Base-by-base conservation (phyloP, 2,888 invertebrate genomes). In the Tiphia femorata region DNA sequence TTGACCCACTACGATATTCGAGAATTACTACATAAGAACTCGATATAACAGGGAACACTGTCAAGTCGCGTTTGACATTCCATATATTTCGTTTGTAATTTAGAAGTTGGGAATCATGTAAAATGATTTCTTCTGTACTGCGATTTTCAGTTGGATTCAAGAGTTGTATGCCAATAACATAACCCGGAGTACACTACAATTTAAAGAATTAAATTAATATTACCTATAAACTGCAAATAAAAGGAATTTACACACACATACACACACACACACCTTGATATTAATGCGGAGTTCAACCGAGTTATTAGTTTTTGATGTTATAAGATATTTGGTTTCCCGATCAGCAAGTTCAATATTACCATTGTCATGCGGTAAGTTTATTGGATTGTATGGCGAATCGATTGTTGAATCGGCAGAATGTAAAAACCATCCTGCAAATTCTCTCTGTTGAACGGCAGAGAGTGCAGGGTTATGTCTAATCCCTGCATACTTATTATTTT, bases 401-500 rank as follows among this genome's bases (percentile, higher is more conserved):
- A 88, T 87, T 58, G 89, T 88, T 64, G 88, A 88, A 62, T 91
- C 91, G 1, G 87, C 85, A 25, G 91, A 89, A 21, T 85, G 85
- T 77, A 90, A 88, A 73, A 96, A 94, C 97, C 97, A 97, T 4
- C 96, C 96, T 0, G 96, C 92, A 44, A 98, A 87, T 85, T 97
- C 97, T 78, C 95, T 87, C 83, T 97, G 97, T 76, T 95, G 92
- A 1, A 90, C 83, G 1, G 92, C 90, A 1, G 93, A 90, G 58
- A 97, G 86, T 33, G 92, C 92, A 0, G 98, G 96, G 84, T 98
- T 93, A 78, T 98, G 98, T 49, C 92, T 90, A 64, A 99, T 92
- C 0, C 98, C 99, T 30, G 96, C 92, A 50, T 91, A 86, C 27
- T 88, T 88, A 81, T 98, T 98, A 63, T 93, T 91, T 78, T 92